These are phyloP conservation scores for Micoletzkya japonica DNA, from an alignment of 2,888 invertebrate genomes.

Conservation along the genomic window DNA sequence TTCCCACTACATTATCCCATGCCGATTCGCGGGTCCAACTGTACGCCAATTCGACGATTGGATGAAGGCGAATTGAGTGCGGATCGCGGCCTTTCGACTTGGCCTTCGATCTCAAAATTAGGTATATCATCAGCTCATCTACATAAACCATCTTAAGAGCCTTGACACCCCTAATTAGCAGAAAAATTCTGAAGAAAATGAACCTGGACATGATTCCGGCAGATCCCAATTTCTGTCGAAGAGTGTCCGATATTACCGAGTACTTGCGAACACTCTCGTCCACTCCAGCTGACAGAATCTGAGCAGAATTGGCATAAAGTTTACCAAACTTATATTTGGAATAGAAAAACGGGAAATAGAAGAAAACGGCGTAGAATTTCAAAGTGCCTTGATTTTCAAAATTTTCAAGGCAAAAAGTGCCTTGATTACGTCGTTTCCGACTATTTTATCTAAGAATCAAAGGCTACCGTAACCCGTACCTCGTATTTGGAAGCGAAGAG, in stretches of 20 bases:
- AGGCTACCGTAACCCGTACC: no score
- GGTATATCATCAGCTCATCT: not conserved
- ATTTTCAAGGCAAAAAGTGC: not conserved
- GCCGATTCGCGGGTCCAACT: slow-evolving; percentile 53
- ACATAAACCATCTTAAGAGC: not conserved
- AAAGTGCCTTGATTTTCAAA: not conserved
- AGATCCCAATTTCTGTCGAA: slow-evolving; percentile 50
- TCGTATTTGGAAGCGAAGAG: slow-evolving; percentile 36
- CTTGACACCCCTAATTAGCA: not conserved
- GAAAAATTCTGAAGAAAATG: not conserved
- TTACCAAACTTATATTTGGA: no score
- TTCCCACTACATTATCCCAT: slow-evolving; percentile 61
- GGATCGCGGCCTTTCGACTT: slow-evolving; percentile 33
- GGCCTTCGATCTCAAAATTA: slow-evolving; percentile 29
- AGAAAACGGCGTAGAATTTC: not conserved
- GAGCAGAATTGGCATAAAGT: slow-evolving; percentile 61
- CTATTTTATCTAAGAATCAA: not conserved
- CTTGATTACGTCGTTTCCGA: no score
- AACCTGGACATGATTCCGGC: slow-evolving; percentile 47
- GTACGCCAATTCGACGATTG: slow-evolving; percentile 53
- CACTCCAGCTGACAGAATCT: slow-evolving; percentile 48
- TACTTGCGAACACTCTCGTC: slow-evolving; percentile 57
- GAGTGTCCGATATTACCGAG: slow-evolving; percentile 42
- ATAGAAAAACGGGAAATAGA: no score
- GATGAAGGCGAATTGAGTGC: slow-evolving; percentile 36